phyloP scores from a whole-genome alignment of 2,888 invertebrate species.

The Xylocampa areola region DNA sequence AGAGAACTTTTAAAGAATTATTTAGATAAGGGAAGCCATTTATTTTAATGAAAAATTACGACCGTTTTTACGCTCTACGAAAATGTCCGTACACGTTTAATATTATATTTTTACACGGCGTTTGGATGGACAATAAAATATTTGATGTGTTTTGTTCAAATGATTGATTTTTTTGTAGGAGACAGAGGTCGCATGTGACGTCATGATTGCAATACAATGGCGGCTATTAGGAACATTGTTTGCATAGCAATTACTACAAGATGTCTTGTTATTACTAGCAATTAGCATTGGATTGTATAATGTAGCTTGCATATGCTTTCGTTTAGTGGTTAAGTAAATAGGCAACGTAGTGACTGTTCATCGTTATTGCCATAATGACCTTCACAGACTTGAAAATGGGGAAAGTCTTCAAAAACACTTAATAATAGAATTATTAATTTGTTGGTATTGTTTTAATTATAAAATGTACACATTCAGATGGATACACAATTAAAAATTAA shows the following conservation, averaged over 20 bases:
- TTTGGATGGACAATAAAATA: slow-evolving; percentile 60
- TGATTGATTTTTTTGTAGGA: slow-evolving; percentile 50
- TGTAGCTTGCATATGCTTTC: too few relatives aligned
- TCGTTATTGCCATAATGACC: too few relatives aligned
- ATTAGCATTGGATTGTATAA: slow-evolving; percentile 30
- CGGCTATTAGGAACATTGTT: slow-evolving; percentile 34
- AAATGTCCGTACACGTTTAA: slow-evolving; percentile 58
- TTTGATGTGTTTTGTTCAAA: slow-evolving; percentile 51
- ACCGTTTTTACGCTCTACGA: slow-evolving; percentile 59
- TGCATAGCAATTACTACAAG: slow-evolving; percentile 32
- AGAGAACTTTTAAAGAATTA: slow-evolving; percentile 62
- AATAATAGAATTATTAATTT: too few relatives aligned
- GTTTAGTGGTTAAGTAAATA: too few relatives aligned
- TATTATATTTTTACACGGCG: slow-evolving; percentile 59
- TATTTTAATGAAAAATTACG: slow-evolving; percentile 75
- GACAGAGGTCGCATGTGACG: slow-evolving; percentile 19
- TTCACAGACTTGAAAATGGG: too few relatives aligned
- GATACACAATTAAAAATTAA: too few relatives aligned
- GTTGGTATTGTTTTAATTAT: too few relatives aligned
- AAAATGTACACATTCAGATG: too few relatives aligned
- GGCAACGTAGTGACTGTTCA: too few relatives aligned
- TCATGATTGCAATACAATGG: slow-evolving; percentile 41
- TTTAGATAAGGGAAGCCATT: slow-evolving; percentile 73
- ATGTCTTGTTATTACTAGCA: slow-evolving; percentile 31
- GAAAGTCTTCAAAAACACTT: too few relatives aligned